Evolutionary conservation across 2,797 vertebrate genomes (phyloP).

Genomic region (Salmo trutta): DNA sequence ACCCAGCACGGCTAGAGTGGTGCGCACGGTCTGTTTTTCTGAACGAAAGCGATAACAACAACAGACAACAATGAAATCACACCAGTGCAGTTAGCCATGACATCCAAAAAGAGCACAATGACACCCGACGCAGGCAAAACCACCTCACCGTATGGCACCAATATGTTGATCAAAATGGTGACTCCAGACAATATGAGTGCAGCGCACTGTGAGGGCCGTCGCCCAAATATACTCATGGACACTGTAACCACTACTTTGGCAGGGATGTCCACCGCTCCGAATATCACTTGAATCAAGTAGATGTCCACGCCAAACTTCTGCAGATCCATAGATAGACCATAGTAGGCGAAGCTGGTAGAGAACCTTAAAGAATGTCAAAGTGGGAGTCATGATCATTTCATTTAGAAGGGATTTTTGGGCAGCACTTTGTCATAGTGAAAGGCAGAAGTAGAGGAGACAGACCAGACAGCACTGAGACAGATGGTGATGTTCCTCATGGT

Average conservation of each 20-base stretch:
- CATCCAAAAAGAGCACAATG: too few relatives aligned
- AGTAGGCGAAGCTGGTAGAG: slow-evolving; percentile 90
- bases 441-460: slow-evolving; percentile 27
- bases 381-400: background rate
- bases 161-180: slow-evolving; percentile 80
- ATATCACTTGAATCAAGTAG: slow-evolving; percentile 94
- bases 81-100: too few relatives aligned
- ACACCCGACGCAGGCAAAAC: too few relatives aligned
- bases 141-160: slow-evolving; percentile 83
- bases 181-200: slow-evolving; percentile 80
- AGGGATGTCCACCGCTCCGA: slow-evolving; percentile 87
- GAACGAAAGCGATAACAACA: slow-evolving; percentile 18
- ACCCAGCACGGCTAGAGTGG: slow-evolving; percentile 85
- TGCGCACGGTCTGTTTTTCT: slow-evolving; percentile 80
- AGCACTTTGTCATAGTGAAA: background rate
- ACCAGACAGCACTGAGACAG: slow-evolving; percentile 82
- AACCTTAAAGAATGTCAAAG: slow-evolving; percentile 73
- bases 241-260: slow-evolving; percentile 84
- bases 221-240: slow-evolving; percentile 80
- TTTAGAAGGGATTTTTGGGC: background rate
- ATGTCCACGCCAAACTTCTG: slow-evolving; percentile 88
- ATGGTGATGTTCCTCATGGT: slow-evolving; percentile 78
- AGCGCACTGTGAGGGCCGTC: slow-evolving; percentile 79
- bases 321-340: slow-evolving; percentile 88
- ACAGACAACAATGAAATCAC: too few relatives aligned